These are phyloP conservation scores for Ceratina australensis DNA, from an alignment of 1,140 invertebrate genomes.

Conservation along the genomic window DNA sequence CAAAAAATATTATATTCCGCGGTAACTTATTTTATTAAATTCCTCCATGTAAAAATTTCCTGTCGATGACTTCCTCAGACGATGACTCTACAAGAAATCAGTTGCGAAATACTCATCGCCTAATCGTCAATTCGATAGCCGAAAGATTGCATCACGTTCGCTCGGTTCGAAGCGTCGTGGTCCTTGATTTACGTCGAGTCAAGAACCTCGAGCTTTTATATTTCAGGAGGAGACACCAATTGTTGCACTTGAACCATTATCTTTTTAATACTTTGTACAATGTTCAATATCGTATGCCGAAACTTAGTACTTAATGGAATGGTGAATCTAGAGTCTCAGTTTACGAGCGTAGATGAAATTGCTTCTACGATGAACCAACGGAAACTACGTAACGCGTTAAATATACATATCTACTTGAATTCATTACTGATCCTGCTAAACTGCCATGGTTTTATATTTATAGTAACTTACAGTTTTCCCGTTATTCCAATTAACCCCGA, in stretches of 20 bases:
- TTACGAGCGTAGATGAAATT: too few species aligned
- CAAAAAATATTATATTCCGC: too few species aligned
- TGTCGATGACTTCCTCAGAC: too few species aligned
- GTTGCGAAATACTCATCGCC: neutral
- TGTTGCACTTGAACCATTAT: slow-evolving; percentile 9
- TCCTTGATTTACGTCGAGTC: slow-evolving; percentile 7
- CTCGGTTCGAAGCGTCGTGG: neutral
- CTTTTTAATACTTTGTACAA: neutral
- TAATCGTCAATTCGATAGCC: neutral
- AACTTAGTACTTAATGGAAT: too few species aligned
- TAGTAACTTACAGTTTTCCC: neutral
- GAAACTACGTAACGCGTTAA: neutral
- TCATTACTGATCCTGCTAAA: slow-evolving; percentile 8
- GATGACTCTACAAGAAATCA: neutral
- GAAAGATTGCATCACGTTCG: slow-evolving; percentile 4
- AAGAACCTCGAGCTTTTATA: slow-evolving; percentile 3
- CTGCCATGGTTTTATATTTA: neutral
- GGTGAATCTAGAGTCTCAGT: too few species aligned
- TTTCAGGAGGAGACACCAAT: neutral
- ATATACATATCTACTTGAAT: slow-evolving; percentile 1
- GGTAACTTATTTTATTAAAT: too few species aligned
- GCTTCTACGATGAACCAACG: neutral
- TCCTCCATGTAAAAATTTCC: neutral
- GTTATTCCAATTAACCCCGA: slow-evolving; percentile 2
- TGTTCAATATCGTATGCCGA: slow-evolving; percentile 18